phyloP scores from a whole-genome alignment of 2,888 invertebrate species.

The Stictocephala bisonia region DNA sequence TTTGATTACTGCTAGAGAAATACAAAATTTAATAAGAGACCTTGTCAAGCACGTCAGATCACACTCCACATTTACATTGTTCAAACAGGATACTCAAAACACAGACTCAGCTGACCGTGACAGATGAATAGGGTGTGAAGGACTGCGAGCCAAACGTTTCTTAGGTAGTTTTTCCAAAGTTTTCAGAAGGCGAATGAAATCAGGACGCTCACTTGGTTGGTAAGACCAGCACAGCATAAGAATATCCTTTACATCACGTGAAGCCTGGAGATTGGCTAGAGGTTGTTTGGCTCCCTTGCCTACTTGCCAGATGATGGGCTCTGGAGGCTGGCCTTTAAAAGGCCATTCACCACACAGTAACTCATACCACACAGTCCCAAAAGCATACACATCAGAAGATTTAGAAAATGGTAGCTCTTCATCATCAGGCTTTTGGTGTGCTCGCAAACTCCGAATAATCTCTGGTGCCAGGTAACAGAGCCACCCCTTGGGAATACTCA shows the following conservation, averaged over 20 bases:
- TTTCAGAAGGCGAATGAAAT: conserved; percentile 85
- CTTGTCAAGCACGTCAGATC: too few species aligned
- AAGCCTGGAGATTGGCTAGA: conserved; percentile 92
- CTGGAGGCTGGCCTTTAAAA: conserved; percentile 92
- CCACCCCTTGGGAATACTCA: conserved; percentile 97
- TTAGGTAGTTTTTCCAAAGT: conserved; percentile 93
- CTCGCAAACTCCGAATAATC: conserved; percentile 86
- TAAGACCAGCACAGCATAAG: conserved; percentile 97
- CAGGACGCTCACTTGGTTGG: conserved; percentile 85
- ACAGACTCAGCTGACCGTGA: conserved; percentile 97
- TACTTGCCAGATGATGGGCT: conserved; percentile 97
- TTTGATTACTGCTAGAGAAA: too few species aligned
- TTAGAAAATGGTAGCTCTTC: conserved; percentile 92
- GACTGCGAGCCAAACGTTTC: conserved; percentile 94
- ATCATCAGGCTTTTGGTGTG: conserved; percentile 79
- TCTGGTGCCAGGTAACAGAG: conserved; percentile 98
- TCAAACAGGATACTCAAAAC: conserved; percentile 79
- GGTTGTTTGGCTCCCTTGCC: conserved; percentile 97
- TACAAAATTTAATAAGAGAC: too few species aligned
- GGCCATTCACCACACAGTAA: conserved; percentile 96
- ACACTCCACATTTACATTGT: too few species aligned
- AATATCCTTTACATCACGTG: conserved; percentile 98
- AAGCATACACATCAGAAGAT: conserved; percentile 96
- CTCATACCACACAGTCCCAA: conserved; percentile 99
- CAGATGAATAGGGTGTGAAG: conserved; percentile 97